Evolutionary conservation across 1,140 invertebrate species (phyloP).

Genomic region (Trichomalopsis sarcophagae): DNA sequence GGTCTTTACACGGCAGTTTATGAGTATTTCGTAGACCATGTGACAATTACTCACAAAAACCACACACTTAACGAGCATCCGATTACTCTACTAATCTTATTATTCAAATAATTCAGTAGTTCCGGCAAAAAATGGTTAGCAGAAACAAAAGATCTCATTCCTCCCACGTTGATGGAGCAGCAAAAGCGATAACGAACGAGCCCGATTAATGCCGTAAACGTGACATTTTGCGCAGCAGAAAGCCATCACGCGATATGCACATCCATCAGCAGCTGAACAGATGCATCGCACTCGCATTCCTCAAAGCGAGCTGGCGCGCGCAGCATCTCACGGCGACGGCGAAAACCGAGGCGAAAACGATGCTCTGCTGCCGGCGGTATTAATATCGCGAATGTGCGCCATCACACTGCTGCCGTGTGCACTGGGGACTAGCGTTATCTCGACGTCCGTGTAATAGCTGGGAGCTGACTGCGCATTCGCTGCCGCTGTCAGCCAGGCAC

Average conservation of each 20-base stretch:
- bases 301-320: not conserved
- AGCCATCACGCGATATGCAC: constrained; percentile 8
- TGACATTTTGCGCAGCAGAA: not conserved
- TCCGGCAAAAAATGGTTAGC: not conserved
- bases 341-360: not conserved
- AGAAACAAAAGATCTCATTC: constrained; percentile 7
- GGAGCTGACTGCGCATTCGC: not conserved
- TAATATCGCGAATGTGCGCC: constrained; percentile 4
- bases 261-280: not conserved
- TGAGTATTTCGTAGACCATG: too few species aligned
- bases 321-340: not conserved
- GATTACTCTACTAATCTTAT: not conserved
- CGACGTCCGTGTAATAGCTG: constrained; percentile 35
- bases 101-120: not conserved
- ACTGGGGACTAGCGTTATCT: constrained; percentile 21
- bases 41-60: too few species aligned
- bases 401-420: not conserved
- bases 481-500: not conserved
- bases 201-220: not conserved
- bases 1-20: too few species aligned
- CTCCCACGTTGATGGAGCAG: not conserved
- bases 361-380: not conserved
- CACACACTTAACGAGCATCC: too few species aligned
- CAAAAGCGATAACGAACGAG: not conserved
- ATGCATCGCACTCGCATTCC: not conserved